Evolutionary conservation across 2,888 invertebrate genomes (phyloP).

Genomic region (Himalopsyche japonica): DNA sequence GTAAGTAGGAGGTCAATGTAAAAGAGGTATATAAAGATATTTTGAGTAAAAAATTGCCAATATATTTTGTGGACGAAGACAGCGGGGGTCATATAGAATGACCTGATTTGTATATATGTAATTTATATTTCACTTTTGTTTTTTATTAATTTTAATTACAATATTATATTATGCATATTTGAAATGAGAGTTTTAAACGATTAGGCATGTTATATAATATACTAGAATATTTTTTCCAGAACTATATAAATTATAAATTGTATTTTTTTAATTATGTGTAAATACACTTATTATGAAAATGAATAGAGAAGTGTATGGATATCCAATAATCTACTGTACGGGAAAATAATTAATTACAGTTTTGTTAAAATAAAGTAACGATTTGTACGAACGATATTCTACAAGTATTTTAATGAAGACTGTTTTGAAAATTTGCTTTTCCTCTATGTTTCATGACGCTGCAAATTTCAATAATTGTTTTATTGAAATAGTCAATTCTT

Average conservation of each 20-base stretch:
- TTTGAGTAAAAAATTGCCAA: constrained; percentile 31
- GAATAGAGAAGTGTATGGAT: constrained; percentile 27
- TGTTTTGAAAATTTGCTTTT: constrained; percentile 7
- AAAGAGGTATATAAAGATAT: constrained; percentile 17
- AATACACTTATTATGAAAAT: constrained; percentile 29
- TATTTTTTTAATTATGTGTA: constrained; percentile 40
- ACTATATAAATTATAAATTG: constrained; percentile 33
- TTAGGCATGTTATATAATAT: constrained; percentile 38
- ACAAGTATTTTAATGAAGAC: constrained; percentile 23
- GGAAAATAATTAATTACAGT: background rate
- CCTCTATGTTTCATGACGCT: background rate
- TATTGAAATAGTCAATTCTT: background rate
- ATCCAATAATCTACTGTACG: background rate
- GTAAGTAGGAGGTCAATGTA: constrained; percentile 23
- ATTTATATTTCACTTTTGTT: constrained; percentile 35
- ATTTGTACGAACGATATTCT: background rate
- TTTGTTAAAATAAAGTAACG: background rate
- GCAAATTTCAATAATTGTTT: background rate
- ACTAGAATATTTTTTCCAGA: constrained; percentile 39
- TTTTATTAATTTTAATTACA: constrained; percentile 37
- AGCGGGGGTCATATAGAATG: background rate
- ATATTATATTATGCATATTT: constrained; percentile 24
- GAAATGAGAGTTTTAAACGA: constrained; percentile 28
- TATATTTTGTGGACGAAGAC: constrained; percentile 26
- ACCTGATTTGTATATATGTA: constrained; percentile 38